Percentiles rank a stretch among this genome's conserved stretches.
Evolutionary conservation across 2,797 vertebrate species (phyloP).

Genomic region (Fistularia tabacaria): DNA sequence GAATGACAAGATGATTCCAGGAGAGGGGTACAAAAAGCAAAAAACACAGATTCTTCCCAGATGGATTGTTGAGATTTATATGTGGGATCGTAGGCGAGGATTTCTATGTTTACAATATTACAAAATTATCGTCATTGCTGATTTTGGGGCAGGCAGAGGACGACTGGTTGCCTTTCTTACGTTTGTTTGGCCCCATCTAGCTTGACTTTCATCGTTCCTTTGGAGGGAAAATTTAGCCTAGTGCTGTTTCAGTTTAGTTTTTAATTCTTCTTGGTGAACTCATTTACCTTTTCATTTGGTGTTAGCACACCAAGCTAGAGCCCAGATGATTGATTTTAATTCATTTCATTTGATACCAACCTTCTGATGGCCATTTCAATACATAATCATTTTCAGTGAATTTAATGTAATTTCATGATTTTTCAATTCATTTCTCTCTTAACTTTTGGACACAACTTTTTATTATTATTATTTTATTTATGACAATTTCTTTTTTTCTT

Average conservation of each 20-base stretch:
- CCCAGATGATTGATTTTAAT: no score
- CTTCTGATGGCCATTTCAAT: no score
- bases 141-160: conserved; percentile 27
- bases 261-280: no score
- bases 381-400: no score
- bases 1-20: conserved; percentile 3
- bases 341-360: no score
- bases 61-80: conserved; percentile 15
- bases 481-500: no score
- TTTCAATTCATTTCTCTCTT: no score
- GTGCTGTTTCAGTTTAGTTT: conserved; percentile 1
- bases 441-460: no score
- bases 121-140: conserved; percentile 28
- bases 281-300: no score
- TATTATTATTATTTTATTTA: no score
- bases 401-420: no score
- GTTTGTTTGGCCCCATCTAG: neutral
- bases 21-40: neutral
- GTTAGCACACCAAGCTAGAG: no score
- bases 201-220: conserved; percentile 15
- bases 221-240: conserved; percentile 28
- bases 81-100: conserved; percentile 26
- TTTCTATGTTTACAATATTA: conserved; percentile 59
- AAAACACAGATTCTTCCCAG: conserved; percentile 5
- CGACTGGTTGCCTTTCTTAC: conserved; percentile 51